These are phyloP conservation scores for Crotalus tigris DNA, from an alignment of 2,113 vertebrate species.

Conservation along the genomic window DNA sequence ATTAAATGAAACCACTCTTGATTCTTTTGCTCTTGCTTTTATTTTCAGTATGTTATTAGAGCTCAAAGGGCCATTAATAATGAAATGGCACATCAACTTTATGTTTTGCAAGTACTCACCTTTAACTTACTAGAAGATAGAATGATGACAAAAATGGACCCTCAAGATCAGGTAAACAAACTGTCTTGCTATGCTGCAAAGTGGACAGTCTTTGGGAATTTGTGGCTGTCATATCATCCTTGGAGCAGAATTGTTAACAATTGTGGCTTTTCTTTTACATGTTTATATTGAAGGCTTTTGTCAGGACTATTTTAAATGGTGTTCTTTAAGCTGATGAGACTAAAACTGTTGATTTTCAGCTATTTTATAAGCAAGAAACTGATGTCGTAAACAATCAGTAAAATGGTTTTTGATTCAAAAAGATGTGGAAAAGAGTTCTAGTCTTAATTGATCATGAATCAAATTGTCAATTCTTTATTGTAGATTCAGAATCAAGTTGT, in stretches of 20 bases:
- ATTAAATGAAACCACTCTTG: background rate
- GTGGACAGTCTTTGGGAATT: background rate
- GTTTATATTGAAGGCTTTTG: background rate
- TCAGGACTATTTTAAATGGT: background rate
- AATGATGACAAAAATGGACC: slow-evolving; percentile 99
- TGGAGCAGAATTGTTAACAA: background rate
- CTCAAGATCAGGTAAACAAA: slow-evolving; percentile 89
- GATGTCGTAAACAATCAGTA: background rate
- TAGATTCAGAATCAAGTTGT: background rate
- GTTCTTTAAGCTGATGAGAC: background rate
- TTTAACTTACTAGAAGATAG: slow-evolving; percentile 97
- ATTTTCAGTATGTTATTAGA: slow-evolving; percentile 87
- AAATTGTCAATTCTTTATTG: background rate
- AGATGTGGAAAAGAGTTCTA: background rate
- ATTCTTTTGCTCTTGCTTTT: background rate
- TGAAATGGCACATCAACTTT: slow-evolving; percentile 98
- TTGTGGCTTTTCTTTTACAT: background rate
- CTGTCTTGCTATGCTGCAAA: background rate
- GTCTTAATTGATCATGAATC: background rate
- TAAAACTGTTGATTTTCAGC: background rate
- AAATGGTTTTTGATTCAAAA: background rate
- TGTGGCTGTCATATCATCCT: background rate
- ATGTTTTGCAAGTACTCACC: slow-evolving; percentile 95
- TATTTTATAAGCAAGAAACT: background rate
- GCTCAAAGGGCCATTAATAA: slow-evolving; percentile 89